Conservation (phyloP, 2,888 invertebrate genomes). For the Bellardia bayeri region DNA sequence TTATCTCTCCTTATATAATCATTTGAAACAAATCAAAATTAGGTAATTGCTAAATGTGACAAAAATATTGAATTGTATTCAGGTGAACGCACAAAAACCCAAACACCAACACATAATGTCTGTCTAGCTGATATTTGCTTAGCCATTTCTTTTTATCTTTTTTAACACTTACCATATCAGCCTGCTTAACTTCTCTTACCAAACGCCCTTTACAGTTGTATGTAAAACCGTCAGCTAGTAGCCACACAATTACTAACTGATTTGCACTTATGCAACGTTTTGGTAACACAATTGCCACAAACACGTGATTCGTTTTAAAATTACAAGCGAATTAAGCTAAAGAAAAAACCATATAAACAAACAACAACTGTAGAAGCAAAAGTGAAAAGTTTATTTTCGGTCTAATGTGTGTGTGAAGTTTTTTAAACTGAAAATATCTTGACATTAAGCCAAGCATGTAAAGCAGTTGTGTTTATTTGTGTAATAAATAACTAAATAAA, state of each 20-base stretch:
- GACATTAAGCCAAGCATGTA: slow-evolving; percentile 61
- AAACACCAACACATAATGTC: background rate
- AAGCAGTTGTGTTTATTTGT: background rate
- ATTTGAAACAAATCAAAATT: slow-evolving; percentile 30
- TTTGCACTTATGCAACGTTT: slow-evolving; percentile 54
- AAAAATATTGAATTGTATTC: slow-evolving; percentile 28
- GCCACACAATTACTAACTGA: too few species aligned
- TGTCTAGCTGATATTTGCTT: too few species aligned
- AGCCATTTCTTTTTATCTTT: background rate
- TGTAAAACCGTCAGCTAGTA: background rate
- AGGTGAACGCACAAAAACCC: background rate
- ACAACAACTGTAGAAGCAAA: too few species aligned
- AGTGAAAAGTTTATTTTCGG: too few species aligned
- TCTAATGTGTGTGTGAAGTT: too few species aligned
- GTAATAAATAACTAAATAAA: background rate
- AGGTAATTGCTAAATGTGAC: slow-evolving; percentile 42
- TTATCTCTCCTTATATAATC: slow-evolving; percentile 33
- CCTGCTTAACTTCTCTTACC: background rate
- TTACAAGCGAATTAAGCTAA: slow-evolving; percentile 23
- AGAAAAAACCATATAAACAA: too few species aligned
- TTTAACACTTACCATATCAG: background rate
- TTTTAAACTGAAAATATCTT: background rate
- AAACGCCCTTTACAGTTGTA: slow-evolving; percentile 15
- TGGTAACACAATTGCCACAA: slow-evolving; percentile 48
- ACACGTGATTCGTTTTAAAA: slow-evolving; percentile 66